Percentiles rank a stretch among this genome's conserved stretches.
These are phyloP conservation scores for Caenorhabditis inopinata DNA, from an alignment of 1,140 invertebrate genomes.

Conservation along the genomic window DNA sequence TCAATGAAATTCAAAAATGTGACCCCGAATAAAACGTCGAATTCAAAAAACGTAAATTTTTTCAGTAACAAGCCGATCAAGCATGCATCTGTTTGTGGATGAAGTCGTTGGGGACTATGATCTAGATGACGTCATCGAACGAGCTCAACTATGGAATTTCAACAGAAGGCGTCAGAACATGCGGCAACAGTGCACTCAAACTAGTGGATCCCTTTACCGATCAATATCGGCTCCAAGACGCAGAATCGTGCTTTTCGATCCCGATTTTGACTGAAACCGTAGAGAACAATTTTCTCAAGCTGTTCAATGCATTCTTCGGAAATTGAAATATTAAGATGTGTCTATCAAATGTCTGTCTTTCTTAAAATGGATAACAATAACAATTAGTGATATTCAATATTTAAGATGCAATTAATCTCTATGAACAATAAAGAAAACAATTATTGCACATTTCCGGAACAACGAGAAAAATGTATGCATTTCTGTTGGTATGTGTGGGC, in stretches of 20 bases:
- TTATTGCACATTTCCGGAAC: neutral
- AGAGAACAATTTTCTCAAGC: too few relatives aligned
- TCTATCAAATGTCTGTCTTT: too few relatives aligned
- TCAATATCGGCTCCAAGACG: neutral
- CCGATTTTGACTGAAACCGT: neutral
- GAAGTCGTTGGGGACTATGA: neutral
- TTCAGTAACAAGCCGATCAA: constrained; percentile 2
- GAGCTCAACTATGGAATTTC: neutral
- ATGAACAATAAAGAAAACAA: neutral
- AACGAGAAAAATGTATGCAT: neutral
- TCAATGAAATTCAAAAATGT: too few relatives aligned
- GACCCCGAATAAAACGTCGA: too few relatives aligned
- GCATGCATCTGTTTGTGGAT: neutral
- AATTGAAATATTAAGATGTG: too few relatives aligned
- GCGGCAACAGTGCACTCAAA: neutral
- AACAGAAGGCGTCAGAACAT: neutral
- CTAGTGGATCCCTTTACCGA: neutral
- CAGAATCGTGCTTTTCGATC: constrained; percentile 9
- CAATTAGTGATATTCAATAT: too few relatives aligned
- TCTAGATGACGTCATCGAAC: neutral
- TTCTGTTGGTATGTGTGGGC: neutral
- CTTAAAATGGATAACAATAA: too few relatives aligned
- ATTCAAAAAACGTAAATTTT: too few relatives aligned
- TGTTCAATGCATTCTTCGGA: too few relatives aligned
- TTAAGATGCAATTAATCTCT: too few relatives aligned